A percentile compares a stretch with the other conserved stretches of the same genome.
These are phyloP conservation scores for Amphipoea lucens DNA, from an alignment of 2,888 invertebrate species.

Conservation along the genomic window DNA sequence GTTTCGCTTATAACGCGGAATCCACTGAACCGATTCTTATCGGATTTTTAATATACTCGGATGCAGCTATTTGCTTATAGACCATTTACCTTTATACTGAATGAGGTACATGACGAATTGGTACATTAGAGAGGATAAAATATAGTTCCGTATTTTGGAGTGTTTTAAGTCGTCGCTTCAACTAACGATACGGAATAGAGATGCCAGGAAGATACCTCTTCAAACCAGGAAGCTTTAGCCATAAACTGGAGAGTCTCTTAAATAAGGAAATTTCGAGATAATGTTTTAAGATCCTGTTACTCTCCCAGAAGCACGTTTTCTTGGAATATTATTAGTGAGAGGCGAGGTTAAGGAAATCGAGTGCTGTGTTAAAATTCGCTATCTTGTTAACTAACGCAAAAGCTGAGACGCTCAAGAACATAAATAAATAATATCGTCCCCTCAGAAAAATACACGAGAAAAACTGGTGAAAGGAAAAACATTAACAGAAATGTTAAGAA, in stretches of 20 bases:
- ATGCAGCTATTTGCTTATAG: slow-evolving; percentile 58
- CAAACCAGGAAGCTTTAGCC: slow-evolving; percentile 45
- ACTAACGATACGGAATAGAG: slow-evolving; percentile 32
- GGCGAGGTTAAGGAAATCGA: slow-evolving; percentile 21
- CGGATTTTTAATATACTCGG: slow-evolving; percentile 66
- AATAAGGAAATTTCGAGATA: slow-evolving; percentile 47
- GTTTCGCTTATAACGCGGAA: slow-evolving; percentile 63
- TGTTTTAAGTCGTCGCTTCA: slow-evolving; percentile 9
- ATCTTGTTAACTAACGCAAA: not conserved
- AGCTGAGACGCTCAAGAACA: slow-evolving; percentile 8
- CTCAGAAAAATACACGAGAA: slow-evolving; percentile 34
- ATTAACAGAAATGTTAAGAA: slow-evolving; percentile 53
- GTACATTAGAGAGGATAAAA: slow-evolving; percentile 21
- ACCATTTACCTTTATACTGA: slow-evolving; percentile 56
- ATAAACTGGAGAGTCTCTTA: slow-evolving; percentile 46
- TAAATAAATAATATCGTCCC: slow-evolving; percentile 38
- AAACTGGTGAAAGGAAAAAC: slow-evolving; percentile 36
- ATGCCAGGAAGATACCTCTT: slow-evolving; percentile 18
- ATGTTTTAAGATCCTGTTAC: slow-evolving; percentile 35
- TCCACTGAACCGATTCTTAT: slow-evolving; percentile 66
- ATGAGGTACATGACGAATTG: slow-evolving; percentile 34
- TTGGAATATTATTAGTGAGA: slow-evolving; percentile 27
- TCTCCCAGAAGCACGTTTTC: slow-evolving; percentile 22
- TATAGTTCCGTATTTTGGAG: slow-evolving; percentile 10
- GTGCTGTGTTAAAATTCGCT: slow-evolving; percentile 9